Base-by-base conservation (phyloP, 2,113 vertebrate genomes). In the Suncus etruscus region DNA sequence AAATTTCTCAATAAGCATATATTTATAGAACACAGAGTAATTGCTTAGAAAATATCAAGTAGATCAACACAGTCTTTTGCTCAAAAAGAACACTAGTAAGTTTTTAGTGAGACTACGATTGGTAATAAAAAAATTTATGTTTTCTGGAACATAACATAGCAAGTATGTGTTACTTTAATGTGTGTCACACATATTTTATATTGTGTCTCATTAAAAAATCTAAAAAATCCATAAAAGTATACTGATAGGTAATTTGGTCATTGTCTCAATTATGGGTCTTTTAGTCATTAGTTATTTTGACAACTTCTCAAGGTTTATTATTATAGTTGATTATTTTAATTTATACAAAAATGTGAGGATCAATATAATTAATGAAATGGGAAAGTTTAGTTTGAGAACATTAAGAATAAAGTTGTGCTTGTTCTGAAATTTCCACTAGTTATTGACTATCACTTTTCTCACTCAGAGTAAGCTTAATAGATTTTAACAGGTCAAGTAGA, bases 401-500 rank as follows among this genome's bases (percentile, higher is more conserved):
- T 6, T n/a, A 10, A 61, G 7, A 8, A 10, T 20, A 61, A 79
- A 75, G 7, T 48, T 66, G 20, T 54, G 66, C 20, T 39, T 29
- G 32, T 65, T 45, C 5, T 51, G 1, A 32, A 47, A 86, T 94
- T 80, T 86, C 27, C 6, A 48, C 6, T 65, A 50, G 22, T 16
- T 91, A 25, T 16, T 87, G 58, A 69, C 82, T 74, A 72, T 48
- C 61, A 89, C 29, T 11, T 69, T 94, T 93, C 72, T 89, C 24
- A 72, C 69, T 85, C 85, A 5, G 58, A 3, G 54, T 69, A 63
- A 58, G 39, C 47, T 8, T n/a, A 8, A 3, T 78, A 9, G 14
- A 78, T 84, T 31, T 32, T 32, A 74, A 78, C 22, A 87, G 45
- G n/a, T 85, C 31, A 90, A 25, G 20, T 45, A 88, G 50, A 79